phyloP scores from a whole-genome alignment of 2,113 vertebrate species.

The Coryphaenoides rupestris region DNA sequence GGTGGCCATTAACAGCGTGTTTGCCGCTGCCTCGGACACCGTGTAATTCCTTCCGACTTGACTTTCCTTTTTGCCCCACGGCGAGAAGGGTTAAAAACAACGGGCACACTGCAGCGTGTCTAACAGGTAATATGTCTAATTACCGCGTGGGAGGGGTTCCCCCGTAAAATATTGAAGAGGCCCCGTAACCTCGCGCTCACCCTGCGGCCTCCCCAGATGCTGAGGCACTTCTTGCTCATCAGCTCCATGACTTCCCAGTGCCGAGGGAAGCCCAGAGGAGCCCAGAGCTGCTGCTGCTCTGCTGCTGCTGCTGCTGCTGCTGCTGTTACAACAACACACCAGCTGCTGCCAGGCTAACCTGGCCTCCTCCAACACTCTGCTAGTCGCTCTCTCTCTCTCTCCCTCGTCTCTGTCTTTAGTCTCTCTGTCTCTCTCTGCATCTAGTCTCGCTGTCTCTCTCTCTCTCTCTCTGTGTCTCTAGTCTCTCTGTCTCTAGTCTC shows the following conservation, averaged over 20 bases:
- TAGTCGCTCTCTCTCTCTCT: no score
- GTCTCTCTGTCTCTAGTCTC: no score
- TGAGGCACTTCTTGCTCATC: slow-evolving; percentile 75
- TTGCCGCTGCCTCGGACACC: slow-evolving; percentile 80
- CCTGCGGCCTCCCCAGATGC: slow-evolving; percentile 72
- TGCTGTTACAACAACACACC: no score
- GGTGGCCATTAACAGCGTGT: slow-evolving; percentile 73
- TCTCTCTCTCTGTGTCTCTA: no score
- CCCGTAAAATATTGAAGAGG: slow-evolving; percentile 89
- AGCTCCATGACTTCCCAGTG: slow-evolving; percentile 77
- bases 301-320: no score
- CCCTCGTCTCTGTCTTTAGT: no score
- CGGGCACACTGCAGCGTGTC: slow-evolving; percentile 82
- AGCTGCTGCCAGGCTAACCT: no score
- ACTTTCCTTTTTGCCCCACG: slow-evolving; percentile 89
- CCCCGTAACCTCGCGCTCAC: slow-evolving; percentile 92
- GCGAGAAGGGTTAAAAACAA: slow-evolving; percentile 84
- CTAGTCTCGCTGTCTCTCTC: no score
- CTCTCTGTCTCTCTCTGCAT: no score
- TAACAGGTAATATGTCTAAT: slow-evolving; percentile 99
- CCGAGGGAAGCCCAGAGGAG: slow-evolving; percentile 52
- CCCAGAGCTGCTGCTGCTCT: slow-evolving; percentile 79
- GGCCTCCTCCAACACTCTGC: no score
- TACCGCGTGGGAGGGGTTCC: slow-evolving; percentile 86
- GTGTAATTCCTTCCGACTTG: slow-evolving; percentile 90